Evolutionary conservation across 2,888 invertebrate genomes (phyloP).

Genomic region (Zeuzera pyrina): DNA sequence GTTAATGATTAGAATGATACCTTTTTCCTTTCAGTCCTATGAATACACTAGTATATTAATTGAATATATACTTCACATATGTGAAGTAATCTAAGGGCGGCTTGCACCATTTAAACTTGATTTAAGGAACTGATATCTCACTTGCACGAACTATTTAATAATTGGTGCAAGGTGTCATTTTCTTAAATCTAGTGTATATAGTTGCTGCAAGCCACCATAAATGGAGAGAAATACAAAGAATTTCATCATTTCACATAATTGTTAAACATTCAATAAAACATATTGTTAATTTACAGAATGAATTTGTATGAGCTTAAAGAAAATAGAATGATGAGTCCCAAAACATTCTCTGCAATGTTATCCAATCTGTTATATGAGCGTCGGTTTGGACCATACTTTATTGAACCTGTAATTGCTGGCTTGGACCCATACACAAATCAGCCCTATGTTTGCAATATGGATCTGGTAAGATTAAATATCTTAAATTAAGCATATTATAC

Average conservation of each 20-base stretch:
- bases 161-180: background rate
- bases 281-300: slow-evolving; percentile 75
- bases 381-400: slow-evolving; percentile 98
- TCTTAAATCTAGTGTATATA: no score
- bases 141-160: no score
- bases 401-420: slow-evolving; percentile 97
- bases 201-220: no score
- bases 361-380: slow-evolving; percentile 96
- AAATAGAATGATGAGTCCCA: slow-evolving; percentile 91
- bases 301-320: slow-evolving; percentile 97
- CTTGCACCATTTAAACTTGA: no score
- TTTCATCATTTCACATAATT: background rate
- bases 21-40: no score
- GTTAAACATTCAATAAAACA: slow-evolving; percentile 1
- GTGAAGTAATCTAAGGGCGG: no score
- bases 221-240: no score
- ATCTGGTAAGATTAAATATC: slow-evolving; percentile 87
- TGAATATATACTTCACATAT: no score
- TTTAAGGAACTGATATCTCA: no score
- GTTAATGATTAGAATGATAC: no score
- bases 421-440: slow-evolving; percentile 87
- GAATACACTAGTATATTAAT: no score
- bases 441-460: slow-evolving; percentile 95
- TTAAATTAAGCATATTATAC: no score
- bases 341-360: slow-evolving; percentile 92